A percentile compares a stretch with the other conserved stretches of the same genome.
Conservation (phyloP, 2,888 invertebrate genomes). For the Tachina grossa region DNA sequence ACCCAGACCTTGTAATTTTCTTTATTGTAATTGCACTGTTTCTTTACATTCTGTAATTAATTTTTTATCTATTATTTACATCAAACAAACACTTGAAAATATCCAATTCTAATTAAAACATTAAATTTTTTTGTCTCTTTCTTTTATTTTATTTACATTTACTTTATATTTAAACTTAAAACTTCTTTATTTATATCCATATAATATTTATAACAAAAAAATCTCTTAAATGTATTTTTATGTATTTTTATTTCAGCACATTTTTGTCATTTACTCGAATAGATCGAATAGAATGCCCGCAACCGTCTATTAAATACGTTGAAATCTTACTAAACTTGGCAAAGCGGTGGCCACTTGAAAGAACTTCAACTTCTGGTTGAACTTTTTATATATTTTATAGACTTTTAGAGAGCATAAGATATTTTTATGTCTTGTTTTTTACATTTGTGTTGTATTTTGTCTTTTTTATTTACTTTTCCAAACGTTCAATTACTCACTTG, state of each 20-base stretch:
- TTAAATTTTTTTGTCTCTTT: too few species aligned
- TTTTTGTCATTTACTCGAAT: slow-evolving; percentile 17
- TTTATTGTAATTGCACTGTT: not conserved
- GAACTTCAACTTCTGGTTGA: slow-evolving; percentile 69
- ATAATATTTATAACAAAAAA: not conserved
- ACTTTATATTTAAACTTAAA: slow-evolving; percentile 5
- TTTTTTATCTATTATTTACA: not conserved
- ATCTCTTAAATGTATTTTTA: slow-evolving; percentile 5
- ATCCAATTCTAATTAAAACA: not conserved
- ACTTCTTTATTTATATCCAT: slow-evolving; percentile 7
- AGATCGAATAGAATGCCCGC: slow-evolving; percentile 26
- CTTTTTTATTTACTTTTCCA: slow-evolving; percentile 30
- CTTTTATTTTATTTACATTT: slow-evolving; percentile 11
- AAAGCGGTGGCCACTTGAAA: slow-evolving; percentile 60
- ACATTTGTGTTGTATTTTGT: slow-evolving; percentile 30
- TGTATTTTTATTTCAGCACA: slow-evolving; percentile 28
- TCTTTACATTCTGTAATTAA: not conserved
- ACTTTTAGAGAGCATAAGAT: slow-evolving; percentile 53
- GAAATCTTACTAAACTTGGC: slow-evolving; percentile 71
- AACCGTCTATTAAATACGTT: slow-evolving; percentile 70
- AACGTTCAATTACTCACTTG: slow-evolving; percentile 45
- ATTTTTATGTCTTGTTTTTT: slow-evolving; percentile 23
- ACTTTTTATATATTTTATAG: slow-evolving; percentile 56
- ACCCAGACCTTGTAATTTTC: too few species aligned
- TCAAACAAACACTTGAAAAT: not conserved